Conservation (phyloP, 37 sponge, comb jelly and placozoan species). For the Eunapius fragilis region DNA sequence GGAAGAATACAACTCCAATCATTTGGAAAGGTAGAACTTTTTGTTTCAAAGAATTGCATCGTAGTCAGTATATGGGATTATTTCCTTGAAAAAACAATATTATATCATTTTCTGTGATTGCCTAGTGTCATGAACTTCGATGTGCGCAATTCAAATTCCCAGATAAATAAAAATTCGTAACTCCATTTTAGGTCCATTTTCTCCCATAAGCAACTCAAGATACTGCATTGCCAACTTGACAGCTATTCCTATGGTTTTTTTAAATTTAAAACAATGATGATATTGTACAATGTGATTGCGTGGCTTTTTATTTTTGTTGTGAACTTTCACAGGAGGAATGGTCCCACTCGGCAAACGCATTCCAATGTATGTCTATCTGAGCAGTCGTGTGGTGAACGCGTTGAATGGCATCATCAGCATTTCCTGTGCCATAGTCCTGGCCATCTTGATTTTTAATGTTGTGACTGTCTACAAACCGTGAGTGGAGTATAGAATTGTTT, state of each 20-base stretch:
- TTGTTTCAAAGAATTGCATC: no score
- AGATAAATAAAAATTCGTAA: no score
- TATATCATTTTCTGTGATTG: no score
- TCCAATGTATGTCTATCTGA: not conserved
- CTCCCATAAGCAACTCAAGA: no score
- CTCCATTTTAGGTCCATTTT: no score
- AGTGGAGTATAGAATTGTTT: no score
- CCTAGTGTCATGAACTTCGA: no score
- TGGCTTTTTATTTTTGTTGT: not conserved
- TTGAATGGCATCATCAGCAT: not conserved
- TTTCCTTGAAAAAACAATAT: no score
- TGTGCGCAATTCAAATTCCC: no score
- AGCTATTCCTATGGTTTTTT: no score
- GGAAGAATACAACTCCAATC: not conserved
- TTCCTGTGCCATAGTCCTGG: constrained; percentile 9
- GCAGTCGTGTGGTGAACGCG: not conserved
- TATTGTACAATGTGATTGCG: not conserved
- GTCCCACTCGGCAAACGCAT: constrained; percentile 14
- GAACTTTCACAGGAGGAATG: constrained; percentile 1
- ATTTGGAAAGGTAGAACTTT: not conserved
- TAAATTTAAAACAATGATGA: no score
- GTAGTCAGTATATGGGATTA: not conserved
- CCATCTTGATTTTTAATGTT: constrained; percentile 32
- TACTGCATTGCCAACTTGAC: no score
- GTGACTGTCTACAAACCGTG: constrained; percentile 36